phyloP scores from a whole-genome alignment of 1,140 invertebrate genomes.

The Caenorhabditis brenneri region DNA sequence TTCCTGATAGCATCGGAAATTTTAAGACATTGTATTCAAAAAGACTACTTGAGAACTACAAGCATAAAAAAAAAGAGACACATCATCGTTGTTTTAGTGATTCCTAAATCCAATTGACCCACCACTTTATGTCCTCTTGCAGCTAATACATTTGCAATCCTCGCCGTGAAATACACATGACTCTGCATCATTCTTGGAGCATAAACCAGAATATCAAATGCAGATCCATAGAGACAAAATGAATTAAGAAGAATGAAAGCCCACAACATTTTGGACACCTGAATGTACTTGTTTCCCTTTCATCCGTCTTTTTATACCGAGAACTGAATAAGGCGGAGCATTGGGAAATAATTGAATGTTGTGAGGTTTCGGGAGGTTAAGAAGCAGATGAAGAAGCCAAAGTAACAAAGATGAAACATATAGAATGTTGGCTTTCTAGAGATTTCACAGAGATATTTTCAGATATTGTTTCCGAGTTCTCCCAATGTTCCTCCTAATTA shows the following conservation, averaged over 20 bases:
- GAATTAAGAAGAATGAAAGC: background rate
- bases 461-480: background rate
- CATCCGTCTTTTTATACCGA: background rate
- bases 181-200: constrained; percentile 39
- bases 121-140: constrained; percentile 35
- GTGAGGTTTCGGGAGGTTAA: background rate
- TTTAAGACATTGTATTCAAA: no score
- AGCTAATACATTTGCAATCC: constrained; percentile 12
- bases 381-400: background rate
- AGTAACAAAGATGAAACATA: background rate
- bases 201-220: constrained; percentile 32
- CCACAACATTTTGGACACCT: constrained; percentile 25
- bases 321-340: constrained; percentile 22
- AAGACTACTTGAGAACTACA: no score
- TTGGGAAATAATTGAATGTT: constrained; percentile 1
- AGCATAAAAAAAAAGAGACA: no score
- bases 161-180: constrained; percentile 42
- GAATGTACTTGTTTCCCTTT: background rate
- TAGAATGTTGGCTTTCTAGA: no score
- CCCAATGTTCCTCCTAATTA: background rate
- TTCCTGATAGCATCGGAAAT: no score
- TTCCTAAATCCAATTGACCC: background rate
- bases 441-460: no score
- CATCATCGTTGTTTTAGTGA: background rate
- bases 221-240: background rate